phyloP scores from a whole-genome alignment of 2,888 invertebrate species.

The Myopa tessellatipennis region DNA sequence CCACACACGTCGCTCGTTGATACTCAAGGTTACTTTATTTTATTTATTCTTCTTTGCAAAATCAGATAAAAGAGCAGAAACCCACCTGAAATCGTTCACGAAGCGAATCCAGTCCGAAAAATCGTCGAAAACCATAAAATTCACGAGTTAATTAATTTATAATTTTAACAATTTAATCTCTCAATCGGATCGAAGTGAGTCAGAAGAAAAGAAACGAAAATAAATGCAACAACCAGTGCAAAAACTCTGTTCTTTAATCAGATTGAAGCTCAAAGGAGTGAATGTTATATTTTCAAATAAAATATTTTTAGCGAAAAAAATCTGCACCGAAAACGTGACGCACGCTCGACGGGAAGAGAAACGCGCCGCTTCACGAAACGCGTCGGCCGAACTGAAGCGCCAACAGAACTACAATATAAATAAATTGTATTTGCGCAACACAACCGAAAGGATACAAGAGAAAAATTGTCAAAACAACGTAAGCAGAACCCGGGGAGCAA shows the following conservation, averaged over 20 bases:
- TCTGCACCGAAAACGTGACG: slow-evolving; percentile 5
- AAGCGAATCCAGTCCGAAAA: neutral
- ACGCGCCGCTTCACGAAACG: slow-evolving; percentile 10
- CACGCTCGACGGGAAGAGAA: slow-evolving; percentile 15
- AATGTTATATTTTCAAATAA: neutral
- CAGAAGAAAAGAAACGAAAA: neutral
- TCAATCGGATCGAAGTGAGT: no score
- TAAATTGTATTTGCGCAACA: slow-evolving; percentile 1
- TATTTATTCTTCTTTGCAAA: no score
- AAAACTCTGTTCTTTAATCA: no score
- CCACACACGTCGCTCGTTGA: no score
- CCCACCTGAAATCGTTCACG: neutral
- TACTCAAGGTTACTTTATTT: no score
- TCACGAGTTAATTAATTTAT: neutral
- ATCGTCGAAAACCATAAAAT: neutral
- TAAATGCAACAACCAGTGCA: neutral
- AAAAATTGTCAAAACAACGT: neutral
- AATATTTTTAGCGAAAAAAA: neutral
- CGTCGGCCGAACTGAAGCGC: slow-evolving; percentile 16
- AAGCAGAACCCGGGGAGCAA: neutral
- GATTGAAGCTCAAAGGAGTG: neutral
- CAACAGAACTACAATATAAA: neutral
- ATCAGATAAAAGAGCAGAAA: neutral
- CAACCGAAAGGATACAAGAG: neutral
- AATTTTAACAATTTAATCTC: neutral